These are phyloP conservation scores for Synanthedon andrenaeformis DNA, from an alignment of 2,888 invertebrate genomes.

Conservation along the genomic window DNA sequence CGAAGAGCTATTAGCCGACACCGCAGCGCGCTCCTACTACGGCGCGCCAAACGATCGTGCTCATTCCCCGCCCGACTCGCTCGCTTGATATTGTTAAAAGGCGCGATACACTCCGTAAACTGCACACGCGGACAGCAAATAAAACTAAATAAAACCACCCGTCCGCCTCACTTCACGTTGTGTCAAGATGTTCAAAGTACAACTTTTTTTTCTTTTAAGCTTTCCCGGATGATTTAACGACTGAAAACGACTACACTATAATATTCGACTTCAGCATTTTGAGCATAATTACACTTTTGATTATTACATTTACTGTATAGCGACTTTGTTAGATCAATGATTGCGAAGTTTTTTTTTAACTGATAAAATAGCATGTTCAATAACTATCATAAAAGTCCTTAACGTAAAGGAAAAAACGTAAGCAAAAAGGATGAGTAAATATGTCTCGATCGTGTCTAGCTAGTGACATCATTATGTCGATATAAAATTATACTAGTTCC, in stretches of 20 bases:
- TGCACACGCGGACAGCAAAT: slow-evolving; percentile 24
- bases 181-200: slow-evolving; percentile 7
- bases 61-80: slow-evolving; percentile 31
- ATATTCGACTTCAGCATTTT: not conserved
- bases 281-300: not conserved
- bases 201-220: not conserved
- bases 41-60: slow-evolving; percentile 48
- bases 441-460: too few relatives aligned
- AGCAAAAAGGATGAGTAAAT: too few relatives aligned
- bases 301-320: not conserved
- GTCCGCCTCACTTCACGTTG: slow-evolving; percentile 17
- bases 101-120: slow-evolving; percentile 31
- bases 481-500: too few relatives aligned
- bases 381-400: too few relatives aligned
- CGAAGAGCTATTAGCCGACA: slow-evolving; percentile 63
- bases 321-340: too few relatives aligned
- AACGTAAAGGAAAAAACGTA: too few relatives aligned
- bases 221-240: not conserved
- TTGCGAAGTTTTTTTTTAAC: too few relatives aligned
- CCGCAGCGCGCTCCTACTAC: slow-evolving; percentile 34
- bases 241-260: not conserved
- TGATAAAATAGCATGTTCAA: too few relatives aligned
- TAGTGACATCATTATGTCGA: too few relatives aligned
- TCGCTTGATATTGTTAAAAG: slow-evolving; percentile 37
- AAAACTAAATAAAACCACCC: slow-evolving; percentile 25